These are phyloP conservation scores for Oceanodroma leucorhoa DNA, from an alignment of 2,797 vertebrate genomes.

Conservation along the genomic window DNA sequence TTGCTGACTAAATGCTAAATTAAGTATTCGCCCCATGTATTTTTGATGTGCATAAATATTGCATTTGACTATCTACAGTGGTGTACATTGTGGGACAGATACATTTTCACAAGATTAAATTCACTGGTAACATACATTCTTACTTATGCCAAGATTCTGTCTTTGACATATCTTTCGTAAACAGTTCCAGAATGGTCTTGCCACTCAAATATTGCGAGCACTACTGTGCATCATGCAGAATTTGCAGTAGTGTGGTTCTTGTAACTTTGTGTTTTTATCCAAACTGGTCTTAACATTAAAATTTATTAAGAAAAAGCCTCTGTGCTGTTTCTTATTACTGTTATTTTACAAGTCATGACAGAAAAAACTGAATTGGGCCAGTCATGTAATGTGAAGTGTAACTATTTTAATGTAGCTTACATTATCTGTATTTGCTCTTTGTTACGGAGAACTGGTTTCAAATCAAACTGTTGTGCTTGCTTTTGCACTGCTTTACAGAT, in stretches of 20 bases:
- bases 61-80: slow-evolving; percentile 40
- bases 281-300: slow-evolving; percentile 68
- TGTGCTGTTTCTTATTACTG: slow-evolving; percentile 48
- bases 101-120: slow-evolving; percentile 41
- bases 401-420: not conserved
- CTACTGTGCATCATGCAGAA: slow-evolving; percentile 44
- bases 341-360: slow-evolving; percentile 9
- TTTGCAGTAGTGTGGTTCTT: slow-evolving; percentile 36
- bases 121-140: slow-evolving; percentile 21
- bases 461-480: slow-evolving; percentile 1
- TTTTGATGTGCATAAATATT: slow-evolving; percentile 45
- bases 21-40: slow-evolving; percentile 8
- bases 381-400: not conserved
- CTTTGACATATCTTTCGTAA: slow-evolving; percentile 1
- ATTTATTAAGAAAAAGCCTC: slow-evolving; percentile 66
- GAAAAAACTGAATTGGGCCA: not conserved
- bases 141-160: slow-evolving; percentile 33
- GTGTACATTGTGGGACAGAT: slow-evolving; percentile 40
- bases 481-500: slow-evolving; percentile 4
- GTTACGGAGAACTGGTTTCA: slow-evolving; percentile 45
- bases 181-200: slow-evolving; percentile 25
- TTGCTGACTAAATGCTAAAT: slow-evolving; percentile 30
- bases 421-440: not conserved
- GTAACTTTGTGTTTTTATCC: slow-evolving; percentile 63
- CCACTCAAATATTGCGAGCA: slow-evolving; percentile 28